Conservation (phyloP, 2,113 vertebrate genomes). For the Vidua macroura region DNA sequence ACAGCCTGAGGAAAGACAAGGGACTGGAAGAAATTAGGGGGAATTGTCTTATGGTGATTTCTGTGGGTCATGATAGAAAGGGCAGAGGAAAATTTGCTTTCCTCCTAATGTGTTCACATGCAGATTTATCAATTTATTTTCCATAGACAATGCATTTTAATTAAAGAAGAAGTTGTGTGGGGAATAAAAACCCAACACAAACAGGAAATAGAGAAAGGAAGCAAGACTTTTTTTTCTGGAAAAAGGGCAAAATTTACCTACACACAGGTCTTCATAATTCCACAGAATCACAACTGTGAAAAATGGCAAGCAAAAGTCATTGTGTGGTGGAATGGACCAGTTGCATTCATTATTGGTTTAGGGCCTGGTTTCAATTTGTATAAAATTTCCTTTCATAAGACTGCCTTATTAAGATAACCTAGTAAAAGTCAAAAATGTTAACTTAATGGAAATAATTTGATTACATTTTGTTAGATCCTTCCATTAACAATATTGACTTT, state of each 20-base stretch:
- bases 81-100: not conserved
- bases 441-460: slow-evolving; percentile 28
- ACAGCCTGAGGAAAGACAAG: not conserved
- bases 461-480: slow-evolving; percentile 42
- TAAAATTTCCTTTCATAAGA: not conserved
- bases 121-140: not conserved
- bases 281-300: not conserved
- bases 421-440: slow-evolving; percentile 9
- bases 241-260: not conserved
- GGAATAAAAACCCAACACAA: fast-evolving
- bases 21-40: not conserved
- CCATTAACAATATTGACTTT: slow-evolving; percentile 28
- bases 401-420: not conserved
- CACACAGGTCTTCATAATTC: not conserved
- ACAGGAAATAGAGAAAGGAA: not conserved
- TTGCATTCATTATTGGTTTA: not conserved
- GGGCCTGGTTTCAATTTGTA: not conserved
- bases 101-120: not conserved
- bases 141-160: not conserved
- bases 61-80: fast-evolving
- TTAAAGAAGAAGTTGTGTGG: not conserved
- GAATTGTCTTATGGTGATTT: not conserved
- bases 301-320: not conserved
- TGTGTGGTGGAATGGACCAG: not conserved
- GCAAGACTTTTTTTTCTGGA: not conserved